Conservation (phyloP, 1,140 invertebrate genomes). For the Tetragonula clypearis region DNA sequence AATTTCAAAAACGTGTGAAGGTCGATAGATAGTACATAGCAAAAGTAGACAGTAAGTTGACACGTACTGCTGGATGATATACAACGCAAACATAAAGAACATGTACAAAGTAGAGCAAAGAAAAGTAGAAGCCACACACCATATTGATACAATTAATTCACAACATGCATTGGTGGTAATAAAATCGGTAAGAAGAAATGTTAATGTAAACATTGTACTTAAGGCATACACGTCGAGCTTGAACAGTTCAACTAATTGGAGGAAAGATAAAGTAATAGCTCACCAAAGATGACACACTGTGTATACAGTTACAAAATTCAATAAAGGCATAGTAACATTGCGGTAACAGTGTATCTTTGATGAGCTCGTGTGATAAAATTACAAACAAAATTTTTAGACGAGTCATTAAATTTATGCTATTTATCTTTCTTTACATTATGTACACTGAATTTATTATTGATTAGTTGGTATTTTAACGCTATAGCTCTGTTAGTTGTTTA, state of each 20-base stretch:
- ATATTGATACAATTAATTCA: slow-evolving; percentile 57
- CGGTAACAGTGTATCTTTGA: slow-evolving; percentile 61
- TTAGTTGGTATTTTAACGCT: slow-evolving; percentile 62
- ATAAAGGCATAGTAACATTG: neutral
- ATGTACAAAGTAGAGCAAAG: slow-evolving; percentile 63
- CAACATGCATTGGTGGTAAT: slow-evolving; percentile 63
- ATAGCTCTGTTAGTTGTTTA: slow-evolving; percentile 60
- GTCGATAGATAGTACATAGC: slow-evolving; percentile 71
- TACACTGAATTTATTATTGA: slow-evolving; percentile 75
- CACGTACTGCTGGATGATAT: slow-evolving; percentile 62
- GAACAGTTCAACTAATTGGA: slow-evolving; percentile 57
- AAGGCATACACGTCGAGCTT: slow-evolving; percentile 56
- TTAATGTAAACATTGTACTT: slow-evolving; percentile 42
- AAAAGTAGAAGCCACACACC: slow-evolving; percentile 68
- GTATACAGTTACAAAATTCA: neutral
- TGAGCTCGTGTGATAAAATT: slow-evolving; percentile 73
- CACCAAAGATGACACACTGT: slow-evolving; percentile 65
- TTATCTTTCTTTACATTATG: slow-evolving; percentile 78
- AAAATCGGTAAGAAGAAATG: slow-evolving; percentile 48
- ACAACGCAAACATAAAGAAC: slow-evolving; percentile 62
- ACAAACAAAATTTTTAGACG: slow-evolving; percentile 73
- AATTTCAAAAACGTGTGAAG: slow-evolving; percentile 51
- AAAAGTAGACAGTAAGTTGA: slow-evolving; percentile 78
- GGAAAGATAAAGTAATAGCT: slow-evolving; percentile 68
- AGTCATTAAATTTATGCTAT: slow-evolving; percentile 76